Evolutionary conservation across 2,797 vertebrate species (phyloP), one percentile per base, ranked within the genome.

Genomic region (Sparus aurata): DNA sequence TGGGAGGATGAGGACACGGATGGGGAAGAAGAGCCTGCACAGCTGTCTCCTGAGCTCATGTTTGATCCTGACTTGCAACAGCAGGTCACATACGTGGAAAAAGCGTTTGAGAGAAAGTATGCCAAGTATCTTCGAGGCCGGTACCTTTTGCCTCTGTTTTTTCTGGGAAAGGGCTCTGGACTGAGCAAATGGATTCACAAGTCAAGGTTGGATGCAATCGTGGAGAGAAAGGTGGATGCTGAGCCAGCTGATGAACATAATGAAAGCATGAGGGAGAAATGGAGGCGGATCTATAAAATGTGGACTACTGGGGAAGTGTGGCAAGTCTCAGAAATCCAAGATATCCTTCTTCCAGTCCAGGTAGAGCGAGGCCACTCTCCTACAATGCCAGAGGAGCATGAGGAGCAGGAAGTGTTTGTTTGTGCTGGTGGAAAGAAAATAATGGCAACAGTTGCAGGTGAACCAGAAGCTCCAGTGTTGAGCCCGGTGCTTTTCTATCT

Each of bases 141-240:
- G 12, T 75, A 84, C 60, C 34, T 88, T 61, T 11, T 86, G 75
- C 87, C 84, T 13, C 10, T 89, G 62, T 89, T 91, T 72, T 89
- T 87, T 49, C 84, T 88, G 46, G 89, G 89, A 22, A 89, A 79
- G 27, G 76, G 80, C 8, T 55, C 62, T 1, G 80, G 85, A 59
- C 74, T 91, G 38, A 74, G 63, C 34, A 87, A 69, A 25, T 91
- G 84, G 84, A 77, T 88, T 63, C 87, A 91, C 74, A 87, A 3
- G 57, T 88, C 87, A 43, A 79, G 0, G 10, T 17, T 91, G 80
- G 85, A 85, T 50, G 72, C 25, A 27, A 71, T 81, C 0, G 75
- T 91, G 58, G 80, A 73, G 57, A 0, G 9, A 34, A 8, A 17
- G 0, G 77, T 77, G 1, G 7, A 73, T 0, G 0, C 2, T 8